A percentile compares a stretch with the other conserved stretches of the same genome.
Conservation (phyloP, 1,140 invertebrate species). For the Zaprionus ornatus region DNA sequence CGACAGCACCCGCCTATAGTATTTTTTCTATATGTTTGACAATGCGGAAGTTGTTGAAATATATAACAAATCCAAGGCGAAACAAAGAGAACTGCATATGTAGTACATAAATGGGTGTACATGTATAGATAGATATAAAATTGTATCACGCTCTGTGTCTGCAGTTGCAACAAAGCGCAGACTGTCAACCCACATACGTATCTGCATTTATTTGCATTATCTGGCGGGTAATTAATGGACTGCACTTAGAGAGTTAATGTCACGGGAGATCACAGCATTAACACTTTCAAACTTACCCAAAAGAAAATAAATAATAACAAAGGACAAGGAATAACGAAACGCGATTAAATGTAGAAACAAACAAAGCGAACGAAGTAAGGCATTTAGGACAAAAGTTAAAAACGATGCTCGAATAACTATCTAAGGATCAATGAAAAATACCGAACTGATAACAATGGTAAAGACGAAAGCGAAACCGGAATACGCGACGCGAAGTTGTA, state of each 20-base stretch:
- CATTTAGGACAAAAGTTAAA: constrained; percentile 26
- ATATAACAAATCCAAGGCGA: constrained; percentile 77
- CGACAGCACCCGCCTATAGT: constrained; percentile 30
- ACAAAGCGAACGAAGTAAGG: constrained; percentile 31
- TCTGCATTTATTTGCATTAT: constrained; percentile 43
- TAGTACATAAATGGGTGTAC: constrained; percentile 7
- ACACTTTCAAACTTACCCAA: constrained; percentile 57
- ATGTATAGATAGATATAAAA: constrained; percentile 54
- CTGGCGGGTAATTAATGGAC: constrained; percentile 67
- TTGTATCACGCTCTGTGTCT: constrained; percentile 43
- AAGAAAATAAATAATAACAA: background rate
- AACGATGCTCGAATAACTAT: constrained; percentile 44
- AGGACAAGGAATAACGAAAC: constrained; percentile 19
- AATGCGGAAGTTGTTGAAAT: constrained; percentile 78
- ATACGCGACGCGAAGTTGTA: constrained; percentile 52
- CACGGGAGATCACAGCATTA: constrained; percentile 20
- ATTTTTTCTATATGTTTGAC: constrained; percentile 68
- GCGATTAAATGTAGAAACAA: constrained; percentile 53
- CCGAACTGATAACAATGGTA: constrained; percentile 28
- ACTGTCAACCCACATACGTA: constrained; percentile 45
- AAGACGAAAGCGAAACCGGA: constrained; percentile 41
- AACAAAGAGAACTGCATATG: constrained; percentile 69
- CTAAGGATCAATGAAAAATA: constrained; percentile 56
- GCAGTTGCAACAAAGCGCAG: constrained; percentile 69
- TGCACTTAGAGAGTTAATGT: constrained; percentile 66